phyloP scores from a whole-genome alignment of 1,140 invertebrate species.

The Chironomus striatipennis region DNA sequence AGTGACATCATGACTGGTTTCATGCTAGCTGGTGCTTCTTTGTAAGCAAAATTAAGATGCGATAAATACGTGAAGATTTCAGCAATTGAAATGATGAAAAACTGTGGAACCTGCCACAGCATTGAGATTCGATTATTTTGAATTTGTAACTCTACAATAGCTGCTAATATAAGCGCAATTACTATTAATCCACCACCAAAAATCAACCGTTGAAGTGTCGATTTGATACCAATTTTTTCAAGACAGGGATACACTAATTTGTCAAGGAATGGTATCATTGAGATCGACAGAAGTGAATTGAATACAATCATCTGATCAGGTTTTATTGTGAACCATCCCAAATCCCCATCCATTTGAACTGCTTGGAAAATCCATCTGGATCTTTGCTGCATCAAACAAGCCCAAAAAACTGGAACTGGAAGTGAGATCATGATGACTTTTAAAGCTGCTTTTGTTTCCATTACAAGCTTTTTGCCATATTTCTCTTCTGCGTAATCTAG shows the following conservation, averaged over 20 bases:
- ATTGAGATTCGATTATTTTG: slow-evolving; percentile 51
- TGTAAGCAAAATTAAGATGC: slow-evolving; percentile 80
- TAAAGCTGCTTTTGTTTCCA: slow-evolving; percentile 44
- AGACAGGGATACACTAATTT: slow-evolving; percentile 45
- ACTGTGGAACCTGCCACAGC: slow-evolving; percentile 72
- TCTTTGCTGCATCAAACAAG: slow-evolving; percentile 54
- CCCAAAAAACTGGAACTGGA: slow-evolving; percentile 62
- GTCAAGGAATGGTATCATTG: slow-evolving; percentile 59
- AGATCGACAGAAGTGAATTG: slow-evolving; percentile 57
- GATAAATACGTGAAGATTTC: slow-evolving; percentile 80
- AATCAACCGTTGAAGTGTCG: slow-evolving; percentile 54
- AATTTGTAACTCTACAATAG: slow-evolving; percentile 18
- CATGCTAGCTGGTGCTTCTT: slow-evolving; percentile 75
- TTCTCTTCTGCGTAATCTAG: slow-evolving; percentile 59
- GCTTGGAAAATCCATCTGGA: slow-evolving; percentile 65
- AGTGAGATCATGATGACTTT: slow-evolving; percentile 48
- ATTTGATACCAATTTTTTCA: slow-evolving; percentile 37
- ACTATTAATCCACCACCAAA: slow-evolving; percentile 55
- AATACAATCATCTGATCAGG: slow-evolving; percentile 60
- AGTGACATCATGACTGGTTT: slow-evolving; percentile 77
- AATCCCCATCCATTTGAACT: slow-evolving; percentile 51
- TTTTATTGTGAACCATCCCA: slow-evolving; percentile 41
- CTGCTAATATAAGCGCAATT: slow-evolving; percentile 44
- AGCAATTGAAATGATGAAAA: slow-evolving; percentile 67
- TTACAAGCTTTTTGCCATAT: slow-evolving; percentile 50